These are phyloP conservation scores for Galerucella calmariensis DNA, from an alignment of 2,888 invertebrate species.

Conservation along the genomic window DNA sequence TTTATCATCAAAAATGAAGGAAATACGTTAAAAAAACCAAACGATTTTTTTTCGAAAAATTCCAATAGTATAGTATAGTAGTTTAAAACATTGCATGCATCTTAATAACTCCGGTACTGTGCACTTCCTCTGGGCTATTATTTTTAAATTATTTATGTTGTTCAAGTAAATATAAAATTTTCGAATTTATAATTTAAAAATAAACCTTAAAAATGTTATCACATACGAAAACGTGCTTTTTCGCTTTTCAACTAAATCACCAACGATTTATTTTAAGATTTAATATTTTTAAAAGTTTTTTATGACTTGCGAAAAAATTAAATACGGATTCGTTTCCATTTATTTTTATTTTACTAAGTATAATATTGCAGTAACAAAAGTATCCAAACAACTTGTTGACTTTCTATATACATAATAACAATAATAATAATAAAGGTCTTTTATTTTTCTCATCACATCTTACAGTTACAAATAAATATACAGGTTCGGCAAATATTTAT, in stretches of 20 bases:
- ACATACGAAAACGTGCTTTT: constrained; percentile 5
- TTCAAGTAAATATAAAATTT: not conserved
- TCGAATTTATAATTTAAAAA: not conserved
- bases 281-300: not conserved
- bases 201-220: not conserved
- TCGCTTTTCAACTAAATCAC: not conserved
- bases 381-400: too few species aligned
- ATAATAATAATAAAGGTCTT: too few species aligned
- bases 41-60: too few species aligned
- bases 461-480: too few species aligned
- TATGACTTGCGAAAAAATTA: not conserved
- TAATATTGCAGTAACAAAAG: too few species aligned
- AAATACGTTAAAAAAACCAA: too few species aligned
- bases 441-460: too few species aligned
- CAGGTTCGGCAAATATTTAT: too few species aligned
- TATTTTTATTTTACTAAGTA: too few species aligned
- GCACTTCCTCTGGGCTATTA: constrained; percentile 5
- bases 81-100: constrained; percentile 4
- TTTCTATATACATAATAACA: too few species aligned
- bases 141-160: constrained; percentile 7
- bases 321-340: not conserved
- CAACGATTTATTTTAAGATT: not conserved
- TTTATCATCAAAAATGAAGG: too few species aligned
- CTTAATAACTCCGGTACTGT: not conserved
- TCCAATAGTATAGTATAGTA: too few species aligned